phyloP scores from a whole-genome alignment of 92 coral and sea anemone genomes.

The Metridium senile region DNA sequence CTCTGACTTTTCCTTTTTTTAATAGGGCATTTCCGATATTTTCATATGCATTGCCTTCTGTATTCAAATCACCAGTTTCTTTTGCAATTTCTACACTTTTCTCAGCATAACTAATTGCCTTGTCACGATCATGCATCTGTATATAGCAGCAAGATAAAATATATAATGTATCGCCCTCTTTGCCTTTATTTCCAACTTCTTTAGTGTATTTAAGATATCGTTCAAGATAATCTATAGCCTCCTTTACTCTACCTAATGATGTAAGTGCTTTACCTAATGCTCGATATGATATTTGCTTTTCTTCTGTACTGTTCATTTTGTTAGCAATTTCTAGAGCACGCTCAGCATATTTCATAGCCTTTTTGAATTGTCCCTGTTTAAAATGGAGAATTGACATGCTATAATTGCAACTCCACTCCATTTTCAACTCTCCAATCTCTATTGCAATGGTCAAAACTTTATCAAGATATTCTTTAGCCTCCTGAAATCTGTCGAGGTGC shows the following conservation, averaged over 20 bases:
- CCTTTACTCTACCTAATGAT: background rate
- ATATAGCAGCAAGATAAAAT: background rate
- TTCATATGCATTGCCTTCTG: background rate
- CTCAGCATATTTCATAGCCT: background rate
- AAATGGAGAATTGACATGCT: background rate
- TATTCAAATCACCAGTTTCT: background rate
- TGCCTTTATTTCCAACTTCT: background rate
- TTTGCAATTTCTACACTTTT: slow-evolving; percentile 6
- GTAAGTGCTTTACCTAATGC: background rate
- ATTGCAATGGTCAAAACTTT: background rate
- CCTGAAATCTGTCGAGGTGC: background rate
- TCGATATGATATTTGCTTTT: background rate
- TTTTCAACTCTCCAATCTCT: background rate
- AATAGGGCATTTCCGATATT: background rate
- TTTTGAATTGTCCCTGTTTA: background rate
- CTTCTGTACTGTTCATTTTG: background rate
- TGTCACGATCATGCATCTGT: background rate
- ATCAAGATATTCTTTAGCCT: background rate
- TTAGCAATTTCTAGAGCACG: background rate
- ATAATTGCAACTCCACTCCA: background rate
- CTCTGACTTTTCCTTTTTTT: background rate
- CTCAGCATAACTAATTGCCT: background rate
- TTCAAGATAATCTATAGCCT: background rate
- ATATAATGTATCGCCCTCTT: background rate
- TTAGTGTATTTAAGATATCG: background rate